These are phyloP conservation scores for Apodemia zela DNA, from an alignment of 2,888 invertebrate species.

Conservation along the genomic window DNA sequence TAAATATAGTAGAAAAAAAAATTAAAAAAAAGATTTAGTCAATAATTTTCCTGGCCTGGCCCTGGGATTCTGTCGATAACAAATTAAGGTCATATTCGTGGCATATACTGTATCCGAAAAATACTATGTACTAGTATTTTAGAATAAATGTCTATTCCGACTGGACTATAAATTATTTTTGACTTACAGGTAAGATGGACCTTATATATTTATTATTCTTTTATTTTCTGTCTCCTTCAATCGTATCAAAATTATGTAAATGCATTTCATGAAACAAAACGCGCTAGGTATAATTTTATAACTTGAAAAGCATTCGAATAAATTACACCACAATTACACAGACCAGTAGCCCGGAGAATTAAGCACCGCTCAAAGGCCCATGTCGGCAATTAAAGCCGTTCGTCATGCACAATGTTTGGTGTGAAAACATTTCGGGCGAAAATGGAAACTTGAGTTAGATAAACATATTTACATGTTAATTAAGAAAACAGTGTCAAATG, in stretches of 20 bases:
- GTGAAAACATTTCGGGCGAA: conserved; percentile 2
- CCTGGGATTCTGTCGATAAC: no score
- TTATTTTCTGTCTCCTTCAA: background rate
- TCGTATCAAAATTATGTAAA: background rate
- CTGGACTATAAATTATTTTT: no score
- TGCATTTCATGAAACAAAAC: background rate
- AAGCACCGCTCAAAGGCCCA: conserved; percentile 7
- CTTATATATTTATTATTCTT: no score
- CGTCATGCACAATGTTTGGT: conserved; percentile 2
- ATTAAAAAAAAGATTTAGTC: no score
- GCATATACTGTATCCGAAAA: no score
- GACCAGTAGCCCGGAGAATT: conserved; percentile 10
- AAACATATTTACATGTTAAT: conserved; percentile 10
- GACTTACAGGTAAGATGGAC: no score
- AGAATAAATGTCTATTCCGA: no score
- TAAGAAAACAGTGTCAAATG: background rate
- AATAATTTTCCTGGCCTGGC: no score
- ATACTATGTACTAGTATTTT: no score
- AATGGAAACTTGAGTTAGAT: background rate
- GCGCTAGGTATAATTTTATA: conserved; percentile 1
- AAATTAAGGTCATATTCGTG: no score
- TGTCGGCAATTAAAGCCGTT: conserved; percentile 7
- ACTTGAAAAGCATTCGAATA: conserved; percentile 4
- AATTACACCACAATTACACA: conserved; percentile 8
- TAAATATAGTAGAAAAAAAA: no score